Conservation (phyloP, 2,113 vertebrate species). For the Rhinolophus ferrumequinum region DNA sequence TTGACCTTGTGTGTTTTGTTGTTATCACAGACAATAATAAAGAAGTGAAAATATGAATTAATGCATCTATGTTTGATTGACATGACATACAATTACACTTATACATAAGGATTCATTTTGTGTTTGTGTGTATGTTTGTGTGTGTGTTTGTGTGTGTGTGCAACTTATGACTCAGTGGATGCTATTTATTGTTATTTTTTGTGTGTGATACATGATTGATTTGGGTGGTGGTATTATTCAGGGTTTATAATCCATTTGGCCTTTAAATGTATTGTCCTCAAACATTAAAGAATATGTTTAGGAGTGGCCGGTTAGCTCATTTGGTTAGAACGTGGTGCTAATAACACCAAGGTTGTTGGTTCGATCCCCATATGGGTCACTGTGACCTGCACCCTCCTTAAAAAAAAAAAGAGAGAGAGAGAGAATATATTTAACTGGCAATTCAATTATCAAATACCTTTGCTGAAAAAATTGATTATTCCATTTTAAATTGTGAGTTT, state of each 20-base stretch:
- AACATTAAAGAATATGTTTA: neutral
- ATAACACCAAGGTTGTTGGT: too few species aligned
- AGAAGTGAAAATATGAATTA: neutral
- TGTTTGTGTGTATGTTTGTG: neutral
- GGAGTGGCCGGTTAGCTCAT: too few species aligned
- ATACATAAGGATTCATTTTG: neutral
- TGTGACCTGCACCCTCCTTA: too few species aligned
- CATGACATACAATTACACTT: neutral
- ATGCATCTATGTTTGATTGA: neutral
- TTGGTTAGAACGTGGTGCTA: too few species aligned
- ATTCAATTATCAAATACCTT: conserved; percentile 15
- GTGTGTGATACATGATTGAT: neutral
- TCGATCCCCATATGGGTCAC: too few species aligned
- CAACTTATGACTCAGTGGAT: neutral
- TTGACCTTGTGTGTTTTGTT: neutral
- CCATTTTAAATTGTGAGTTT: neutral
- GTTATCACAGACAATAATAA: neutral
- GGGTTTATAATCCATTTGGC: neutral
- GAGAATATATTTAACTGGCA: neutral
- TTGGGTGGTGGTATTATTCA: neutral
- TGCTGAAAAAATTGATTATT: neutral
- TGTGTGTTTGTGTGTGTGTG: neutral
- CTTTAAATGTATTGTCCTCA: neutral
- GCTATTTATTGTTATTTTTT: neutral
- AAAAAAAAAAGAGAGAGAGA: too few species aligned